phyloP scores from a whole-genome alignment of 2,113 vertebrate species.

The Helogale parvula region DNA sequence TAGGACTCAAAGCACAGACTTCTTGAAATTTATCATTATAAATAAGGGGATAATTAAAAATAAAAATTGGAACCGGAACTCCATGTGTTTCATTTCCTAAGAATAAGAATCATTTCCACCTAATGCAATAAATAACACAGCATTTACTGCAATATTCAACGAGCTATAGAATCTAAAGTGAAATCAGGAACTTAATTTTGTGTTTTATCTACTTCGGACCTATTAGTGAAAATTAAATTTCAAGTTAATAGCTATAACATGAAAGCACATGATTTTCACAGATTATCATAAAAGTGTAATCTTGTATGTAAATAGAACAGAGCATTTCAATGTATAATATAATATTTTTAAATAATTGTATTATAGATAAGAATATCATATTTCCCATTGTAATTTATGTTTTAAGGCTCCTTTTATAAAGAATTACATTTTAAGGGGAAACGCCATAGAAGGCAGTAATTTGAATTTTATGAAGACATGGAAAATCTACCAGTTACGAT shows the following conservation, averaged over 20 bases:
- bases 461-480: neutral
- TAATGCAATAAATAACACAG: slow-evolving; percentile 44
- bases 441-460: neutral
- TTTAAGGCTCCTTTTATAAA: neutral
- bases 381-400: neutral
- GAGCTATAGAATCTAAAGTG: neutral
- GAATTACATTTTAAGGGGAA: neutral
- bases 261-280: neutral
- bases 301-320: neutral
- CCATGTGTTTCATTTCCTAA: neutral
- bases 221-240: slow-evolving; percentile 60
- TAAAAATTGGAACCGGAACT: neutral
- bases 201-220: slow-evolving; percentile 47
- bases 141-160: slow-evolving; percentile 9
- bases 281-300: neutral
- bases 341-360: neutral
- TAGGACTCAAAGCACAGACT: neutral
- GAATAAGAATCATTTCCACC: neutral
- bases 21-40: slow-evolving; percentile 33
- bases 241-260: slow-evolving; percentile 36
- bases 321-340: neutral
- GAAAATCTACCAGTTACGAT: neutral
- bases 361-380: neutral
- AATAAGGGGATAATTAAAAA: neutral
- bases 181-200: slow-evolving; percentile 32